Evolutionary conservation across 2,797 vertebrate species (phyloP).

Genomic region (Erethizon dorsatum): DNA sequence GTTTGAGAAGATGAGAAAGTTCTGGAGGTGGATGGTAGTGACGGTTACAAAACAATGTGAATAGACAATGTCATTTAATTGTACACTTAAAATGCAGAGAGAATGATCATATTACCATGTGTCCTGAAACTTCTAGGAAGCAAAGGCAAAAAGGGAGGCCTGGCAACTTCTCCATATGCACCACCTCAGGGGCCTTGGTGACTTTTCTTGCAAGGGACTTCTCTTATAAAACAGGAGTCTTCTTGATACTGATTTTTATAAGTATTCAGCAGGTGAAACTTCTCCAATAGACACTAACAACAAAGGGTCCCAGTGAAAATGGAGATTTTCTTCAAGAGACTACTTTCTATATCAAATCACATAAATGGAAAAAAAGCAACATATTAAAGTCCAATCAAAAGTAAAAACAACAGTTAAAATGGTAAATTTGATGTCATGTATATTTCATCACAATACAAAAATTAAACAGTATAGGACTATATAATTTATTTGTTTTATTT

Average conservation of each 20-base stretch:
- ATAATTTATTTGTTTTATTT: neutral
- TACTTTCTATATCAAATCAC: neutral
- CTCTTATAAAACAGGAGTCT: neutral
- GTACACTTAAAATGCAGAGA: neutral
- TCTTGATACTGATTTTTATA: neutral
- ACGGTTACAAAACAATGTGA: conserved; percentile 2
- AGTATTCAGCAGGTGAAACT: neutral
- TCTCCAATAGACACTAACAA: neutral
- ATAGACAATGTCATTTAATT: neutral
- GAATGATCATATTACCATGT: neutral
- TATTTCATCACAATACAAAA: conserved; percentile 26
- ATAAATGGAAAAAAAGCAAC: neutral
- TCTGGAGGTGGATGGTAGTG: conserved; percentile 6
- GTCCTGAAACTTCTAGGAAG: neutral
- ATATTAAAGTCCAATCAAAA: neutral
- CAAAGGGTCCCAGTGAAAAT: neutral
- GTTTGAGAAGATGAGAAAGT: conserved; percentile 32
- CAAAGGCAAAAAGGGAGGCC: neutral
- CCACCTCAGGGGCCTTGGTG: neutral
- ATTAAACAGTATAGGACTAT: neutral
- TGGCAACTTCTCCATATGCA: neutral
- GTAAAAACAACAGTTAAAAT: conserved; percentile 12
- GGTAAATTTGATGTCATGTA: neutral
- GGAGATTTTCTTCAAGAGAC: neutral
- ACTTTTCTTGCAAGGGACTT: neutral